These are phyloP conservation scores for Callipepla squamata DNA, from an alignment of 2,113 vertebrate genomes.

Conservation along the genomic window DNA sequence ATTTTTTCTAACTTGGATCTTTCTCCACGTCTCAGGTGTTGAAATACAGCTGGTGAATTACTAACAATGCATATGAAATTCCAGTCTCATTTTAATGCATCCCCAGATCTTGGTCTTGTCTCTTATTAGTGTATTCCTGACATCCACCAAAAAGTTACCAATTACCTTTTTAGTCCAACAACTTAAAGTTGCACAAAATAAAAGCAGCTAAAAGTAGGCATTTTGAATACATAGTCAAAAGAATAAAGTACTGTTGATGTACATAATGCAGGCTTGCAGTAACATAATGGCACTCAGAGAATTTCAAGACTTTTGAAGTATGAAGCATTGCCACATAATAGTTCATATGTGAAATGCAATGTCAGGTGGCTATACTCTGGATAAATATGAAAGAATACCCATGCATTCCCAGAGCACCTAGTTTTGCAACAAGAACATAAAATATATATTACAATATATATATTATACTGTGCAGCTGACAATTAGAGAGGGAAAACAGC, in stretches of 20 bases:
- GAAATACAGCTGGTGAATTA: neutral
- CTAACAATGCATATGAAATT: neutral
- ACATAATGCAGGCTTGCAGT: neutral
- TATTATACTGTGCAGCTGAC: neutral
- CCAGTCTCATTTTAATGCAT: neutral
- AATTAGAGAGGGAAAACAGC: neutral
- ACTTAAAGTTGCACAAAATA: neutral
- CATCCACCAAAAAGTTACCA: neutral
- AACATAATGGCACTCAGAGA: neutral
- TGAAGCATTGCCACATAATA: neutral
- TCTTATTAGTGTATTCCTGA: neutral
- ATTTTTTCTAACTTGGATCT: neutral
- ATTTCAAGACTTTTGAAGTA: slow-evolving; percentile 12
- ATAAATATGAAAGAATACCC: neutral
- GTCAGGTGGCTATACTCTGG: neutral
- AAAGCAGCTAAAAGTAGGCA: neutral
- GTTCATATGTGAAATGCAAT: neutral
- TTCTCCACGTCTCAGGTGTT: neutral
- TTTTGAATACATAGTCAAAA: neutral
- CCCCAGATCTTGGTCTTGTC: neutral
- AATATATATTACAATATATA: too few relatives aligned
- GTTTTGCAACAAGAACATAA: neutral
- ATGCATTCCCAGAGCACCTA: neutral
- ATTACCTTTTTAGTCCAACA: neutral
- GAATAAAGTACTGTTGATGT: neutral